phyloP scores from a whole-genome alignment of 2,888 invertebrate species.

The Epirrhoe alternata region DNA sequence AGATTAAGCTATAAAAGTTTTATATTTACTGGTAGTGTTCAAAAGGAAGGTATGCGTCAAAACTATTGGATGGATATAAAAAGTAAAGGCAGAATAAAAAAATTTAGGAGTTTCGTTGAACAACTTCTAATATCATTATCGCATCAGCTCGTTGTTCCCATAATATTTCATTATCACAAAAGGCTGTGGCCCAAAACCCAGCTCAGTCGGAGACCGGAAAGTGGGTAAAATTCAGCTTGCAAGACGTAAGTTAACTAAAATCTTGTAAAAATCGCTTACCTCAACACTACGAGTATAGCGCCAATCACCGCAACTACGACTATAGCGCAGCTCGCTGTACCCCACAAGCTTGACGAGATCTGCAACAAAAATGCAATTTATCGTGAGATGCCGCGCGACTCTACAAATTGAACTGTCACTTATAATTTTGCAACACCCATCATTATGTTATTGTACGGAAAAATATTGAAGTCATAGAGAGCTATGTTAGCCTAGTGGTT shows the following conservation, averaged over 20 bases:
- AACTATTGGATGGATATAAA: too few species aligned
- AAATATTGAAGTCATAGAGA: background rate
- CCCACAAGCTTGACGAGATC: constrained; percentile 46
- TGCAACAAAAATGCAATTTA: constrained; percentile 71
- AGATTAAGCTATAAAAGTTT: constrained; percentile 15
- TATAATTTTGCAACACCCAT: constrained; percentile 18
- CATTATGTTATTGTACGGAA: background rate
- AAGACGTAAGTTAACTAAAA: background rate
- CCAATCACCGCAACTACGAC: too few species aligned
- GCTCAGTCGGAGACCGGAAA: too few species aligned
- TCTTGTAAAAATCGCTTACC: constrained; percentile 8
- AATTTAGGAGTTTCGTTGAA: too few species aligned
- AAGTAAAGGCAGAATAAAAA: too few species aligned
- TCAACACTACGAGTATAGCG: too few species aligned
- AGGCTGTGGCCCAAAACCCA: too few species aligned
- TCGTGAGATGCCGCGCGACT: constrained; percentile 24
- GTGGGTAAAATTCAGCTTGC: too few species aligned
- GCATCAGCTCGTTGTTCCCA: too few species aligned
- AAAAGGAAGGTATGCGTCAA: background rate
- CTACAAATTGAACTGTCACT: constrained; percentile 32
- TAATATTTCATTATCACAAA: too few species aligned
- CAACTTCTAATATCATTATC: too few species aligned
- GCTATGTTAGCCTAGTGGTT: too few species aligned
- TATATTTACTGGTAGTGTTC: background rate
- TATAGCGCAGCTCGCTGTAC: constrained; percentile 41